These are phyloP conservation scores for Nipponia nippon DNA, from an alignment of 2,113 vertebrate species.

Conservation along the genomic window DNA sequence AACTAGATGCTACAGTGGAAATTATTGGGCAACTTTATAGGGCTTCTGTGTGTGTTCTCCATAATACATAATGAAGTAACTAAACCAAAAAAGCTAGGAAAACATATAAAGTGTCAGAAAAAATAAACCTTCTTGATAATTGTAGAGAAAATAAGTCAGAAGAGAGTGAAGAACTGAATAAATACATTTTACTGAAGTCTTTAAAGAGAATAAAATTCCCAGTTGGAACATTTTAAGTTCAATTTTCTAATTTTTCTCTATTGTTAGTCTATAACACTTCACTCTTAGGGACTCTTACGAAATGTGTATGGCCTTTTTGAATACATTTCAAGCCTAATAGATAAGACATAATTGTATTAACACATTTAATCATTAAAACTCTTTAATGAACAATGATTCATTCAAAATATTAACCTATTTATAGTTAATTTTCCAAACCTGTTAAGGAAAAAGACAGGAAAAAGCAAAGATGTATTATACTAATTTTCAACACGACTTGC, in stretches of 20 bases:
- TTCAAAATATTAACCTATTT: not conserved
- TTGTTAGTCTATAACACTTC: not conserved
- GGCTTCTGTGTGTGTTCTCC: not conserved
- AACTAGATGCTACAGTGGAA: not conserved
- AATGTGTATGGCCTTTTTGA: not conserved
- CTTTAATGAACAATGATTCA: not conserved
- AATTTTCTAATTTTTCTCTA: not conserved
- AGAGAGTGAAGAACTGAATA: not conserved
- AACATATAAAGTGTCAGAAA: not conserved
- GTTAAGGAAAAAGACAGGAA: not conserved
- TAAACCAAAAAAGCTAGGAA: not conserved
- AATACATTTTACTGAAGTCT: not conserved
- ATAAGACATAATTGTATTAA: not conserved
- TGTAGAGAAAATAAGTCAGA: not conserved
- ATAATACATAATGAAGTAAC: not conserved
- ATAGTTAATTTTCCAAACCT: not conserved
- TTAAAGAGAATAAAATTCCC: not conserved
- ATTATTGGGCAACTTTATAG: not conserved
- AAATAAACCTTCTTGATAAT: not conserved
- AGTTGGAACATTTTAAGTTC: not conserved
- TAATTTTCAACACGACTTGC: not conserved
- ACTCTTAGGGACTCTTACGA: not conserved
- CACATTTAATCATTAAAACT: not conserved
- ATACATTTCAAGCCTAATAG: not conserved
- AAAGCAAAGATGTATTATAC: not conserved